Conservation (phyloP, 2,113 vertebrate genomes). For the Pteronura brasiliensis region DNA sequence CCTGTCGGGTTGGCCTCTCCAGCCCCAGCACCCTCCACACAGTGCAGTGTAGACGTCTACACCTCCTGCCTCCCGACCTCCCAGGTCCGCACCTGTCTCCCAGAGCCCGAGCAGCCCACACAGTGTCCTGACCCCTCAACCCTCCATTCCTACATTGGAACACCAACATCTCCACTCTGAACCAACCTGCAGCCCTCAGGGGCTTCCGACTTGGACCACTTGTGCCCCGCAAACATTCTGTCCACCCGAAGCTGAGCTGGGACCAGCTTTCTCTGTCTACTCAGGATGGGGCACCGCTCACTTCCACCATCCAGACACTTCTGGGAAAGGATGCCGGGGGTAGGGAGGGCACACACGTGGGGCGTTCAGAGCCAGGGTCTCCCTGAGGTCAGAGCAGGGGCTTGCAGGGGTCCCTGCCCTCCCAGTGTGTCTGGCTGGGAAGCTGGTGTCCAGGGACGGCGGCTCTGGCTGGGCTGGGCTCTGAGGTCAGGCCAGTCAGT, state of each 20-base stretch:
- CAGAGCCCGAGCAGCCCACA: background rate
- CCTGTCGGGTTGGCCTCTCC: background rate
- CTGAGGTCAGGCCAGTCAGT: background rate
- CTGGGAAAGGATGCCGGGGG: background rate
- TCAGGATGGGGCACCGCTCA: fast-evolving
- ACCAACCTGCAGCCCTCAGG: background rate
- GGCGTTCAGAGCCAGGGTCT: background rate
- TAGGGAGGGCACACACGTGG: background rate
- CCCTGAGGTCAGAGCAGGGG: background rate
- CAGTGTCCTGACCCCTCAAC: background rate
- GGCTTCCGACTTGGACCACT: background rate
- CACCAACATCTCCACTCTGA: background rate
- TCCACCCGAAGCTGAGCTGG: background rate
- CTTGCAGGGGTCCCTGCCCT: background rate
- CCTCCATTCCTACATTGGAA: fast-evolving
- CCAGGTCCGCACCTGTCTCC: background rate
- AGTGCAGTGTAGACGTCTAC: too few species aligned
- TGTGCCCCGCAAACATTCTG: background rate
- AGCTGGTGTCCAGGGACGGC: background rate
- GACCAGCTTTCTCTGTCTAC: background rate
- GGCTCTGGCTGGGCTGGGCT: background rate
- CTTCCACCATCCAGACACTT: background rate
- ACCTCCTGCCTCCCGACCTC: background rate
- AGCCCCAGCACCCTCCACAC: background rate
- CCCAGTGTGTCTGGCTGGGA: background rate